Percentiles rank a stretch among this genome's conserved stretches.
Conservation (phyloP, 2,888 invertebrate genomes). For the Mesorhabditis spiculigera region DNA sequence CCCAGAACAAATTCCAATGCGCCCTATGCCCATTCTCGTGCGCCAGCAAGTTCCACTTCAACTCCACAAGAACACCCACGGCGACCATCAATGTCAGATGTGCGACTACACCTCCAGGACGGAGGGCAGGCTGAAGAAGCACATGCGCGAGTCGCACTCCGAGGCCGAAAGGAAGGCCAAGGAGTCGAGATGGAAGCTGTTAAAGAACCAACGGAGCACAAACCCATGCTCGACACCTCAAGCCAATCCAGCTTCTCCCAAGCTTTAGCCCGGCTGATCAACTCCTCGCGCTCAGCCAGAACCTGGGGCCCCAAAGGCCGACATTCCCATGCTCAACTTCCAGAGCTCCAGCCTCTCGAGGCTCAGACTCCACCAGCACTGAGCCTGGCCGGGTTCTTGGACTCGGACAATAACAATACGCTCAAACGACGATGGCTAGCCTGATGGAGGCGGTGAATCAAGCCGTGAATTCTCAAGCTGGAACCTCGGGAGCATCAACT, state of each 20-base stretch:
- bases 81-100: conserved; percentile 65
- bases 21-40: conserved; percentile 62
- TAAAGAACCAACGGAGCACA: conserved; percentile 13
- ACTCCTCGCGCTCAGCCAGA: background rate
- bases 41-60: conserved; percentile 61
- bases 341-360: too few relatives aligned
- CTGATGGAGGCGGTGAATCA: conserved; percentile 4
- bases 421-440: background rate
- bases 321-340: too few relatives aligned
- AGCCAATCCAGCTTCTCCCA: background rate
- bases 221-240: background rate
- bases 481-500: background rate
- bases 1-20: conserved; percentile 48
- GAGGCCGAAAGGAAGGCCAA: conserved; percentile 58
- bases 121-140: conserved; percentile 61
- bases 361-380: background rate
- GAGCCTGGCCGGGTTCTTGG: background rate
- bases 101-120: conserved; percentile 65
- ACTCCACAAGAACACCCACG: conserved; percentile 67
- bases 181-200: conserved; percentile 45
- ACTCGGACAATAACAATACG: background rate
- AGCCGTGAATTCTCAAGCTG: background rate
- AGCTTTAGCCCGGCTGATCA: conserved; percentile 5
- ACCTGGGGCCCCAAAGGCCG: background rate
- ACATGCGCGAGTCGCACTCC: conserved; percentile 64